Conservation (phyloP, 2,888 invertebrate species). For the Lordiphosa andalusiaca region DNA sequence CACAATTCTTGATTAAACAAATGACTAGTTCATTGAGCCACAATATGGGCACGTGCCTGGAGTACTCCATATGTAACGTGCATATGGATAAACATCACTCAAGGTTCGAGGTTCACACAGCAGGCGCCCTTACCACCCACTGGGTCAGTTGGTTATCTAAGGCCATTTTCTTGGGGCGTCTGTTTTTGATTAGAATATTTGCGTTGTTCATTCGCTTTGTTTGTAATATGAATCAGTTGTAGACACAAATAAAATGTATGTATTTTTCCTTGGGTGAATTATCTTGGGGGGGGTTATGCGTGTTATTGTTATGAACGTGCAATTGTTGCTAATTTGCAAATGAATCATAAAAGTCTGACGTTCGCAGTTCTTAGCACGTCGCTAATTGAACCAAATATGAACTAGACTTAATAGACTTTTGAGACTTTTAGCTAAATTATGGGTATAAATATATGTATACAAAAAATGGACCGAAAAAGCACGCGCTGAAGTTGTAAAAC, state of each 20-base stretch:
- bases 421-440: too few relatives aligned
- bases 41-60: constrained; percentile 2
- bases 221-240: constrained; percentile 38
- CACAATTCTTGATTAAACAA: too few relatives aligned
- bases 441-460: too few relatives aligned
- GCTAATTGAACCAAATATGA: not conserved
- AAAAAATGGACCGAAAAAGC: too few relatives aligned
- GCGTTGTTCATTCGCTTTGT: constrained; percentile 37
- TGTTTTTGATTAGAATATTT: constrained; percentile 28
- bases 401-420: too few relatives aligned
- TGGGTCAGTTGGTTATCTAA: constrained; percentile 27
- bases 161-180: constrained; percentile 15
- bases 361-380: not conserved
- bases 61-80: not conserved
- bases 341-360: constrained; percentile 19
- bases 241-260: not conserved
- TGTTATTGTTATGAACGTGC: constrained; percentile 1
- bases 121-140: constrained; percentile 1
- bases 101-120: not conserved
- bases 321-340: constrained; percentile 25
- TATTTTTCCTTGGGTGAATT: not conserved
- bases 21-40: constrained; percentile 12
- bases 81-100: not conserved
- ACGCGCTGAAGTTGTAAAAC: too few relatives aligned
- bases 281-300: too few relatives aligned